A percentile compares a stretch with the other conserved stretches of the same genome.
These are phyloP conservation scores for Elysia crispata DNA, from an alignment of 2,888 invertebrate species.

Conservation along the genomic window DNA sequence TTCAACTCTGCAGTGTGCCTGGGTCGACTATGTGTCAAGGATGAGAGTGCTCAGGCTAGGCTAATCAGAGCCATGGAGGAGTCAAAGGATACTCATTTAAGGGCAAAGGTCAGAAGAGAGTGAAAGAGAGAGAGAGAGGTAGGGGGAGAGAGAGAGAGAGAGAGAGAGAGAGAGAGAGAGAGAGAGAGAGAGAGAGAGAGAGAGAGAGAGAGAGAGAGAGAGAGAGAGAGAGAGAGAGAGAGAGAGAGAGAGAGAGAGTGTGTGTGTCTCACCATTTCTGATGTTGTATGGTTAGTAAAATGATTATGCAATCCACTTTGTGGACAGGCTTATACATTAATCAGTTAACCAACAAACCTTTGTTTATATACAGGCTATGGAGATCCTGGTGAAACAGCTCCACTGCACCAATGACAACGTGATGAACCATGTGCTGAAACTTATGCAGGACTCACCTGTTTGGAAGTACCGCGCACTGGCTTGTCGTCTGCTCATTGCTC, in stretches of 20 bases:
- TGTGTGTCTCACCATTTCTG: too few relatives aligned
- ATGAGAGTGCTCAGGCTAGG: constrained; percentile 69
- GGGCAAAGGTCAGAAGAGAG: constrained; percentile 62
- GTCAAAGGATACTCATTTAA: constrained; percentile 65
- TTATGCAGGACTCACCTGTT: constrained; percentile 69
- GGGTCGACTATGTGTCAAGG: constrained; percentile 72
- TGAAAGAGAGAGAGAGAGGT: neutral
- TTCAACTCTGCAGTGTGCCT: constrained; percentile 73
- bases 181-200: neutral
- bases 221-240: neutral
- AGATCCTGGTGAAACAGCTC: constrained; percentile 73
- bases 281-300: too few relatives aligned
- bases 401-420: constrained; percentile 63
- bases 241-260: neutral
- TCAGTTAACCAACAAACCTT: neutral
- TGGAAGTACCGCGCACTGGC: constrained; percentile 72
- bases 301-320: too few relatives aligned
- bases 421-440: constrained; percentile 63
- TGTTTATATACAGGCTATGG: constrained; percentile 64
- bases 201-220: neutral
- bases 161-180: neutral
- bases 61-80: constrained; percentile 64
- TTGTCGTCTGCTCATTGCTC: constrained; percentile 68
- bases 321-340: neutral
- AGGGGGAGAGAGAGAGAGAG: neutral